A percentile compares a stretch with the other conserved stretches of the same genome.
Conservation (phyloP, 2,888 invertebrate species). For the Petrophora chlorosata region DNA sequence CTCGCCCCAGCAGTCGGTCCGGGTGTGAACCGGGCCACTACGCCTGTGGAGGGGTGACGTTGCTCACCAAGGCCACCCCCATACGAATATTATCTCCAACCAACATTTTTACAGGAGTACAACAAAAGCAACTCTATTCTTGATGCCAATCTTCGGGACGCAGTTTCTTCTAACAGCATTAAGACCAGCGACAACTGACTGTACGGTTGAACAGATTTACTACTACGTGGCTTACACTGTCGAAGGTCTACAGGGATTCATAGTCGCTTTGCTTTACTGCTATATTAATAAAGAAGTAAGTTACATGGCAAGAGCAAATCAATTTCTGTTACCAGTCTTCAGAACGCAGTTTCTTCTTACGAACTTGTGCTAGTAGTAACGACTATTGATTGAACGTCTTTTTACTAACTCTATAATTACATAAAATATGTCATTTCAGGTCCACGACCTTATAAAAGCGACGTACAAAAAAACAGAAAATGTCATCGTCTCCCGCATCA, state of each 20-base stretch:
- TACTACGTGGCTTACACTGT: constrained; percentile 84
- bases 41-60: too few relatives aligned
- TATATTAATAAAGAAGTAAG: constrained; percentile 84
- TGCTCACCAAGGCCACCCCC: too few relatives aligned
- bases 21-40: too few relatives aligned
- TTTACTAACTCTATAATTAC: too few relatives aligned
- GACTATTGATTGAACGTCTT: too few relatives aligned
- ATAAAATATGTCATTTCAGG: constrained; percentile 50
- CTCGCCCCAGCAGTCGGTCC: too few relatives aligned
- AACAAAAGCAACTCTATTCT: constrained; percentile 86
- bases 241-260: constrained; percentile 85
- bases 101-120: constrained; percentile 80
- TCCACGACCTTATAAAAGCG: constrained; percentile 65
- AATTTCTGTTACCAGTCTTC: too few relatives aligned
- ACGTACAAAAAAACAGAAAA: constrained; percentile 75
- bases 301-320: too few relatives aligned
- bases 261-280: constrained; percentile 86
- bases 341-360: too few relatives aligned
- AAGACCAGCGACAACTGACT: constrained; percentile 77
- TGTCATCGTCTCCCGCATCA: constrained; percentile 66
- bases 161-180: constrained; percentile 86
- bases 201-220: constrained; percentile 81
- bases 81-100: too few relatives aligned
- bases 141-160: constrained; percentile 88
- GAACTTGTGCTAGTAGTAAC: too few relatives aligned